Conservation (phyloP, 2,888 invertebrate species). For the Rhagium mordax region DNA sequence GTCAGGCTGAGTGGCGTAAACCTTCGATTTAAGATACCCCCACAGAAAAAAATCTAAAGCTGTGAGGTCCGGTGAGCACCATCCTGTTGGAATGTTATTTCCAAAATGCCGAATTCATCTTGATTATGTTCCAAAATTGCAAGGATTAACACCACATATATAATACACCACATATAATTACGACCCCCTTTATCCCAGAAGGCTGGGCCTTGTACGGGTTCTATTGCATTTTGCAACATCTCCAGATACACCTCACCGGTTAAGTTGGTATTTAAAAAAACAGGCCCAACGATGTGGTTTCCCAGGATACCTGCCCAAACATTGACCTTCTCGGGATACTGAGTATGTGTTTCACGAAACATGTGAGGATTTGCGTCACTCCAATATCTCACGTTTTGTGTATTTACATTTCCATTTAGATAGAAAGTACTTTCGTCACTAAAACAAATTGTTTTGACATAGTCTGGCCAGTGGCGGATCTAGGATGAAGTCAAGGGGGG, state of each 20-base stretch:
- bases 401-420: neutral
- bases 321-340: neutral
- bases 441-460: no score
- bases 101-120: neutral
- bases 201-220: neutral
- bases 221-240: neutral
- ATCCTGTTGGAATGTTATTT: neutral
- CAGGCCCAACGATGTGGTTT: neutral
- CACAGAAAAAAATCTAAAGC: neutral
- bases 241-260: neutral
- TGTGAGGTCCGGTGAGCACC: neutral
- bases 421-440: neutral
- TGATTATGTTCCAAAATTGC: neutral
- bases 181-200: neutral
- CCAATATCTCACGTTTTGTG: neutral
- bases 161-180: neutral
- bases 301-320: neutral
- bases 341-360: neutral
- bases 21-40: neutral
- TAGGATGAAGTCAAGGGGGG: no score
- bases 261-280: neutral
- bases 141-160: neutral
- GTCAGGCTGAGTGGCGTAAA: neutral
- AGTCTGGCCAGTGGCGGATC: no score
- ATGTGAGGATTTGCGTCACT: neutral